phyloP scores from a whole-genome alignment of 1,140 invertebrate genomes.

The Hylaeus volcanicus region DNA sequence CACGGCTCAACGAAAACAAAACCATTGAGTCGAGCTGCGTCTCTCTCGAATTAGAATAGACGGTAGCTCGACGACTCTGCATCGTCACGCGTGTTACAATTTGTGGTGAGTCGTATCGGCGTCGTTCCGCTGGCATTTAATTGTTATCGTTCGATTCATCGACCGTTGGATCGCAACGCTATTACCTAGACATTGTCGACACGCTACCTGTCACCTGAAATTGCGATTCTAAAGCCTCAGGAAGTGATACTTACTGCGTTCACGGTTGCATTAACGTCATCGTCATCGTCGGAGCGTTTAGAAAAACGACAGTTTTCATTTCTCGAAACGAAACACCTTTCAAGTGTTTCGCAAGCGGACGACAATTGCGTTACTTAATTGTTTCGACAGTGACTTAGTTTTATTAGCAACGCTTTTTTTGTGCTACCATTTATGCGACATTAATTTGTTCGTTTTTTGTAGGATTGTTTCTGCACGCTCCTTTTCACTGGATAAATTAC shows the following conservation, averaged over 20 bases:
- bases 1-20: constrained; percentile 14
- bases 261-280: neutral
- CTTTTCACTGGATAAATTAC: too few species aligned
- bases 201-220: neutral
- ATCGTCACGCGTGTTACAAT: neutral
- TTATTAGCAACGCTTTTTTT: too few species aligned
- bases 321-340: neutral
- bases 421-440: too few species aligned
- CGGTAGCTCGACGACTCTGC: neutral
- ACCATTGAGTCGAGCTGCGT: neutral
- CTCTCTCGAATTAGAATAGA: constrained; percentile 1
- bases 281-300: too few species aligned
- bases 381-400: neutral
- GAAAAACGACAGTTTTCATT: neutral
- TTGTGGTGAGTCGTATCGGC: neutral
- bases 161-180: constrained; percentile 5
- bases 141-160: neutral
- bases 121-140: neutral
- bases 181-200: neutral
- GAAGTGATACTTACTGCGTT: neutral
- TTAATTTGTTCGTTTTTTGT: too few species aligned
- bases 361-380: neutral
- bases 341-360: neutral
- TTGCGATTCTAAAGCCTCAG: neutral
- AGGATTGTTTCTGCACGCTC: too few species aligned